Conservation (phyloP, 2,888 invertebrate species). For the Philereme transversata region DNA sequence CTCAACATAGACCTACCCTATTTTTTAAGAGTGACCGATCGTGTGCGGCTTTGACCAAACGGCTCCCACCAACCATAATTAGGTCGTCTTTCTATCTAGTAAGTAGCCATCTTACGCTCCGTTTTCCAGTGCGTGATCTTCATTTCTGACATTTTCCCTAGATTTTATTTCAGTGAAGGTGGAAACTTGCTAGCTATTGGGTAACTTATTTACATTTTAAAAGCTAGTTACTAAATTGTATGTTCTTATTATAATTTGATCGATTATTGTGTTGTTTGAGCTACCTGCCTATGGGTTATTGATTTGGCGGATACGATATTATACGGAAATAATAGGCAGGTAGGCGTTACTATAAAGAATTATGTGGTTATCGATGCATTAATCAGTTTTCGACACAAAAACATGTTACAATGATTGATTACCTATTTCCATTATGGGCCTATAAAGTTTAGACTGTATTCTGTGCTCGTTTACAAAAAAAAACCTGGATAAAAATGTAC, state of each 20-base stretch:
- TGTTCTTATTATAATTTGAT: slow-evolving; percentile 20
- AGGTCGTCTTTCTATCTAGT: too few species aligned
- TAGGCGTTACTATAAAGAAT: slow-evolving; percentile 18
- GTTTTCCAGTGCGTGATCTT: too few species aligned
- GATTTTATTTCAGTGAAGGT: too few species aligned
- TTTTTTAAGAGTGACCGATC: too few species aligned
- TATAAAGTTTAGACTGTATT: neutral
- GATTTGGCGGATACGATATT: slow-evolving; percentile 26
- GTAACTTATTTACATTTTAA: too few species aligned
- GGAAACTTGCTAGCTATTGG: too few species aligned
- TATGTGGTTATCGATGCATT: slow-evolving; percentile 24
- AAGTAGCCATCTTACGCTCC: too few species aligned
- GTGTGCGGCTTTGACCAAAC: too few species aligned
- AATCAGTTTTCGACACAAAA: slow-evolving; percentile 26
- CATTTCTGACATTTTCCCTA: too few species aligned
- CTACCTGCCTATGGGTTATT: slow-evolving; percentile 19
- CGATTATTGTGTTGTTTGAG: slow-evolving; percentile 12
- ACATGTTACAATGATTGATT: slow-evolving; percentile 26
- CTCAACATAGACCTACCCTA: too few species aligned
- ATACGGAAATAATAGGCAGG: slow-evolving; percentile 21
- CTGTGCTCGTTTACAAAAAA: neutral
- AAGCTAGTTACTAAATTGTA: neutral
- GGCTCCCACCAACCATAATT: too few species aligned
- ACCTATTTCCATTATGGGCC: slow-evolving; percentile 1
- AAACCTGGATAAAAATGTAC: too few species aligned